Evolutionary conservation across 2,113 vertebrate genomes (phyloP).

Genomic region (Noturus placidus): DNA sequence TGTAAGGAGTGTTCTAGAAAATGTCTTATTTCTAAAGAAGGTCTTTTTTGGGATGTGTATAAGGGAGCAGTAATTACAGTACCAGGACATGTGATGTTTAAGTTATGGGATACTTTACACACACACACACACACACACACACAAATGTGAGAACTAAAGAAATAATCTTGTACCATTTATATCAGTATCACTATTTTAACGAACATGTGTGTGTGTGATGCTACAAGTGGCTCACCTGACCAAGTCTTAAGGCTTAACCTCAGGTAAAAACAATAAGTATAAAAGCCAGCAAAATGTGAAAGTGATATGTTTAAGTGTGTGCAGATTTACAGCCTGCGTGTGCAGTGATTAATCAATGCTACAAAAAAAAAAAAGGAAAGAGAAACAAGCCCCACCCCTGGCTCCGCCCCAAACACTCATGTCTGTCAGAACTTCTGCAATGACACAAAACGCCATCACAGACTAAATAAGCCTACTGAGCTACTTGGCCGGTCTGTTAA

Average conservation of each 20-base stretch:
- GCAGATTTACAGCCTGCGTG: neutral
- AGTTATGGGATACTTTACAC: neutral
- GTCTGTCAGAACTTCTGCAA: neutral
- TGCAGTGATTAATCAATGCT: neutral
- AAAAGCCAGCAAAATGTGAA: slow-evolving; percentile 11
- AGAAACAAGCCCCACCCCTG: neutral
- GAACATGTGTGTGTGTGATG: neutral
- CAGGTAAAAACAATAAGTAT: slow-evolving; percentile 20
- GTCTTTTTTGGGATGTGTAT: neutral
- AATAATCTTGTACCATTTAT: neutral
- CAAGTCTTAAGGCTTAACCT: slow-evolving; percentile 10
- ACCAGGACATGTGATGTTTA: neutral
- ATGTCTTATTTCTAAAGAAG: neutral
- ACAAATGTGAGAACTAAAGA: neutral
- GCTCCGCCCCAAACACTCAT: neutral
- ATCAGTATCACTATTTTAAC: too few relatives aligned
- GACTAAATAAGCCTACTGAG: neutral
- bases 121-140: neutral
- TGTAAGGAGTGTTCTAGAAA: neutral
- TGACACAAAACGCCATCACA: neutral
- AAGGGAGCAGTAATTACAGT: neutral
- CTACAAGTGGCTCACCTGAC: slow-evolving; percentile 25
- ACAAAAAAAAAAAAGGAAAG: neutral
- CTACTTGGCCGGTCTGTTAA: neutral
- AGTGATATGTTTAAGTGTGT: slow-evolving; percentile 16